A percentile compares a stretch with the other conserved stretches of the same genome.
Conservation (phyloP, 2,888 invertebrate genomes). For the Mellilla xanthometata region DNA sequence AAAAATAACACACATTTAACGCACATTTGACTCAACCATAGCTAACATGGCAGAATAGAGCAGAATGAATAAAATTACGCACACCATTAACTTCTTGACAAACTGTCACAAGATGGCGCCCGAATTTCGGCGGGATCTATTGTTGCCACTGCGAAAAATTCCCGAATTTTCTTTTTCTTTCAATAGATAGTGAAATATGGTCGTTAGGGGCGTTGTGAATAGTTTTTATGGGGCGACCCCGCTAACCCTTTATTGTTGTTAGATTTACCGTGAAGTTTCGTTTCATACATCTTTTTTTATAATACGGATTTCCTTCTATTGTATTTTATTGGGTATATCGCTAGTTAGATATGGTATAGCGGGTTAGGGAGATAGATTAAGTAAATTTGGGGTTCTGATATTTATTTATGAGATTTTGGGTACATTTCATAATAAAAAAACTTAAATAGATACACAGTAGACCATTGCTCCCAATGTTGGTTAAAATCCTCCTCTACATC, state of each 20-base stretch:
- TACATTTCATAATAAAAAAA: no score
- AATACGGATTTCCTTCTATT: constrained; percentile 10
- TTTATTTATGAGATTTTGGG: no score
- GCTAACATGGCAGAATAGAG: background rate
- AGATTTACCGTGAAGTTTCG: constrained; percentile 40
- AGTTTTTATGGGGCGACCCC: constrained; percentile 66
- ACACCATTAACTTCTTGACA: constrained; percentile 84
- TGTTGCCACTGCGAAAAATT: constrained; percentile 55
- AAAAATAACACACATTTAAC: no score
- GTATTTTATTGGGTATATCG: constrained; percentile 4
- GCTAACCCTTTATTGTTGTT: constrained; percentile 63
- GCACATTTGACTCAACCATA: no score
- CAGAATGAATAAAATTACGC: constrained; percentile 76
- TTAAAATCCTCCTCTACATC: no score
- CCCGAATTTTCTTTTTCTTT: constrained; percentile 62
- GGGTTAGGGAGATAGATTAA: background rate
- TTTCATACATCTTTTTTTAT: constrained; percentile 11
- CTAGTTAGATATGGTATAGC: background rate
- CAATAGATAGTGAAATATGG: constrained; percentile 66
- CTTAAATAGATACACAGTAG: no score
- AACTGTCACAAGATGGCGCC: constrained; percentile 79
- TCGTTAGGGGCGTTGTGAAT: constrained; percentile 51
- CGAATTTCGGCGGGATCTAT: constrained; percentile 69
- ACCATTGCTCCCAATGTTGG: no score
- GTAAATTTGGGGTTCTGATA: no score